phyloP scores from a whole-genome alignment of 2,888 invertebrate species.

The Neoitamus cyanurus region DNA sequence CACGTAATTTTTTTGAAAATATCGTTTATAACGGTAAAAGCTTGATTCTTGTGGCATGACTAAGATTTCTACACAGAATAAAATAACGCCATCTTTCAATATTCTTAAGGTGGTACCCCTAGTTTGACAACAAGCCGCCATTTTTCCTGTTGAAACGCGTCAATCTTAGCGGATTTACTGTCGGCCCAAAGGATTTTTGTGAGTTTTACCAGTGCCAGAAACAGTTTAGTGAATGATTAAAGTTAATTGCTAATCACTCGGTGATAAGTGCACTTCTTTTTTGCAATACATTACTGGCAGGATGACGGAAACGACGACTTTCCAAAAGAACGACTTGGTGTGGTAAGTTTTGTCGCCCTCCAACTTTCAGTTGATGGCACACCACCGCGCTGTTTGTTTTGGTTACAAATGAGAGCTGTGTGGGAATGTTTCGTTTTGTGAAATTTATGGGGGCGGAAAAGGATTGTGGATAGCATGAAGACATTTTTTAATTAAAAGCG shows the following conservation, averaged over 20 bases:
- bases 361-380: neutral
- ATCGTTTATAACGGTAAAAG: neutral
- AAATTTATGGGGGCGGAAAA: neutral
- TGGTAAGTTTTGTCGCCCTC: slow-evolving; percentile 36
- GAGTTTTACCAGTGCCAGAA: neutral
- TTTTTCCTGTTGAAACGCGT: slow-evolving; percentile 48
- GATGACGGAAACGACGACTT: neutral
- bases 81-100: slow-evolving; percentile 2
- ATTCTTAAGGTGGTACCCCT: neutral
- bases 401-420: neutral
- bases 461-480: neutral
- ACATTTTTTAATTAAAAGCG: neutral
- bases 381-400: neutral
- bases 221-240: neutral
- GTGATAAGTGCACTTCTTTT: slow-evolving; percentile 15
- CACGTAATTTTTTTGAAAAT: neutral
- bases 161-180: slow-evolving; percentile 14
- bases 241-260: neutral
- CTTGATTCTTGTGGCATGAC: neutral
- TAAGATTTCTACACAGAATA: neutral
- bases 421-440: neutral
- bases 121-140: slow-evolving; percentile 48
- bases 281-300: neutral
- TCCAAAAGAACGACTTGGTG: slow-evolving; percentile 43
- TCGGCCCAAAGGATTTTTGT: neutral